Base-by-base conservation (phyloP, 2,888 invertebrate species). In the Iphiclides podalirius region DNA sequence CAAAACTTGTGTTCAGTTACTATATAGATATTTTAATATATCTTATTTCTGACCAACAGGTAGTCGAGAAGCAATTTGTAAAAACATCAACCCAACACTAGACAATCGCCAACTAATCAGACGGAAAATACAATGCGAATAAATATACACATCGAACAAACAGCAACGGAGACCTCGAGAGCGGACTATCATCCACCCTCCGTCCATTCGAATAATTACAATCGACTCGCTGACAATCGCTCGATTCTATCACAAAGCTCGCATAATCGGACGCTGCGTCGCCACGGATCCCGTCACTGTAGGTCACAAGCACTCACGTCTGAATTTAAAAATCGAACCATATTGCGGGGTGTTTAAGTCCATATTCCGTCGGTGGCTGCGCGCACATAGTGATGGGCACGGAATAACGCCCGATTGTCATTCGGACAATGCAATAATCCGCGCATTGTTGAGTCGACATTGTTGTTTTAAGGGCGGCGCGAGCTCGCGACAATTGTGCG, bases 381-480 rank as follows among this genome's bases (percentile, higher is more conserved):
- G 1, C 2, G 26, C 50, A 64, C 62, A 72, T 82, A 81, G 79
- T 70, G 74, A 69, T 67, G 72, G 70, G 66, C 59, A 61, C 64
- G 63, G 69, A 73, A 69, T 72, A 74, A 73, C 70, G 70, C 69
- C 64, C 79, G 83, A 85, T 84, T 88, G 85, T 87, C 77, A 75
- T 74, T 69, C 75, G 75, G 76, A 89, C 89, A 89, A 89, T 89
- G 88, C 87, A 89, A 88, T 89, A 89, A 89, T 89, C 89, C 83
- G 78, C 62, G 82, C 74, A 89, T 89, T 89, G 89, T 89, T 78
- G 80, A 79, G 66, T 77, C 77, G 79, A 84, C 89, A 89, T 89
- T 89, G 89, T 88, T 89, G 89, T 87, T 88, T 87, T 87, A 89
- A 88, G 87, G 86, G 83, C 78, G 86, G 81, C 76, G 75, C 72